Evolutionary conservation across 23 tunicate species (phyloP).

Genomic region (Phallusia fumigata): DNA sequence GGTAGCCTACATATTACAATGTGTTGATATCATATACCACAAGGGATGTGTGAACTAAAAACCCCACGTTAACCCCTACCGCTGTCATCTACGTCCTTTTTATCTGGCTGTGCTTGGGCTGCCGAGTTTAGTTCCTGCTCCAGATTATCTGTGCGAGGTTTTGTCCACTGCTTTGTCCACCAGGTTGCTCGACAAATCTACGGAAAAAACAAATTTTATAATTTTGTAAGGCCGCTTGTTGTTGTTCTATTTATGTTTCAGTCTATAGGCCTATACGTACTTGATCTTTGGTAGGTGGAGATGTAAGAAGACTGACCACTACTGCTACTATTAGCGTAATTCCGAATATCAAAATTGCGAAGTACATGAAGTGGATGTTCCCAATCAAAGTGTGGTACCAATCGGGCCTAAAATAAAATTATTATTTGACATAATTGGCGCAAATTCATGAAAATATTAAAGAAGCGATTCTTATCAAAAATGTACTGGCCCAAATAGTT

Average conservation of each 20-base stretch:
- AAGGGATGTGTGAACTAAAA: no score
- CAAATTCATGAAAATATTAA: no score
- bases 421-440: no score
- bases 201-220: not conserved
- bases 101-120: not conserved
- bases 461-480: no score
- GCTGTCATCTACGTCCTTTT: no score
- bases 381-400: conserved; percentile 68
- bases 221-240: not conserved
- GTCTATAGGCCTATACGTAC: conserved; percentile 10
- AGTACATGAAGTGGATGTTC: conserved; percentile 91
- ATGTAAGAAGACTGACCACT: conserved; percentile 67
- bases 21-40: no score
- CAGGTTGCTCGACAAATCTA: conserved; percentile 76
- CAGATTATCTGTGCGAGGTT: conserved; percentile 52
- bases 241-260: not conserved
- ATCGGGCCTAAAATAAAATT: conserved; percentile 60
- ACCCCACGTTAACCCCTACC: no score
- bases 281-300: conserved; percentile 51
- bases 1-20: no score
- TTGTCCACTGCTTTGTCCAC: conserved; percentile 76
- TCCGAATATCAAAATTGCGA: conserved; percentile 67
- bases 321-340: conserved; percentile 74
- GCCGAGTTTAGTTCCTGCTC: conserved; percentile 42
- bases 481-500: no score